These are phyloP conservation scores for Acanthurus leucopareius DNA, from an alignment of 2,797 vertebrate genomes.

Conservation along the genomic window DNA sequence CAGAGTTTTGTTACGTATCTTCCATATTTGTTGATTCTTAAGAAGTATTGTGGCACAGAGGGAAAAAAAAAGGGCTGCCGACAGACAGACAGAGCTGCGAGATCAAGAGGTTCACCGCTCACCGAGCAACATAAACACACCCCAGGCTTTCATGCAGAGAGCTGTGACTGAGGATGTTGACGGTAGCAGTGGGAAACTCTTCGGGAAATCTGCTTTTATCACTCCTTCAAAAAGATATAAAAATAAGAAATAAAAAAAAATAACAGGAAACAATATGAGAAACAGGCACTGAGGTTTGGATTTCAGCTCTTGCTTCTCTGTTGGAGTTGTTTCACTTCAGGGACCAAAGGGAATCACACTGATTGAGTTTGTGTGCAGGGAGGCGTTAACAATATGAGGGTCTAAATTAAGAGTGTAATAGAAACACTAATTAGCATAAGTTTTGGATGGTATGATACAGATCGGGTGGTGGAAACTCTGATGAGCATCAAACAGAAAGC, in stretches of 20 bases:
- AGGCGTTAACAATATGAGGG: slow-evolving; percentile 14
- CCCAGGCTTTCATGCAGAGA: slow-evolving; percentile 45
- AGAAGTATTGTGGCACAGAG: slow-evolving; percentile 29
- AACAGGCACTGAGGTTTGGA: slow-evolving; percentile 33
- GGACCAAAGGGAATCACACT: slow-evolving; percentile 30
- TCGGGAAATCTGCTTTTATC: slow-evolving; percentile 65
- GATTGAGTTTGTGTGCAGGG: slow-evolving; percentile 33
- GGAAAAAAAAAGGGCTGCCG: slow-evolving; percentile 36
- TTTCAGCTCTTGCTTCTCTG: slow-evolving; percentile 29
- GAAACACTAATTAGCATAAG: slow-evolving; percentile 2
- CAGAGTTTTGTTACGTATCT: slow-evolving; percentile 22
- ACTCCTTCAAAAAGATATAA: slow-evolving; percentile 37
- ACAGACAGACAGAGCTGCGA: slow-evolving; percentile 30
- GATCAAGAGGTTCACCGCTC: slow-evolving; percentile 59
- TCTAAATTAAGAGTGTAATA: neutral
- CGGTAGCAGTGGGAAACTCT: slow-evolving; percentile 46
- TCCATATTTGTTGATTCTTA: slow-evolving; percentile 43
- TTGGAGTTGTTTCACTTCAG: slow-evolving; percentile 37
- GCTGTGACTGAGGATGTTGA: slow-evolving; percentile 44
- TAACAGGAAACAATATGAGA: slow-evolving; percentile 20
- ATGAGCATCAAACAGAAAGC: neutral
- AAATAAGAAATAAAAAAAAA: neutral
- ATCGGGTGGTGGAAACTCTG: neutral
- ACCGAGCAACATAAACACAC: slow-evolving; percentile 50
- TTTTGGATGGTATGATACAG: neutral